Conservation (phyloP, 2,888 invertebrate species). For the Oscheius sp. region DNA sequence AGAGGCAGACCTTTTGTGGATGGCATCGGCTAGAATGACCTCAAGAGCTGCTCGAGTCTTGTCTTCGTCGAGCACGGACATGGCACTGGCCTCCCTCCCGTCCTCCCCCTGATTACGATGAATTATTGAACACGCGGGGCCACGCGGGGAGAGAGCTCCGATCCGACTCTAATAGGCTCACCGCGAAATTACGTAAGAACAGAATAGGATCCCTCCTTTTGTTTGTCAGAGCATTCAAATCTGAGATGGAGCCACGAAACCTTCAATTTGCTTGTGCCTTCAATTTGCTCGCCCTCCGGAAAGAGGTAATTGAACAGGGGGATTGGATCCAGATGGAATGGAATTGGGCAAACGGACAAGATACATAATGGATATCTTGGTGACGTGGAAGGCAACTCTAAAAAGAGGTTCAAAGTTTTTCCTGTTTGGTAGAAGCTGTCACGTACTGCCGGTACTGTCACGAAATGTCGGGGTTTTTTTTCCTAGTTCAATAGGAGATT, state of each 20-base stretch:
- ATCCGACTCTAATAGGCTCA: constrained; percentile 32
- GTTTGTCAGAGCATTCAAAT: not conserved
- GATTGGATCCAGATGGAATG: too few relatives aligned
- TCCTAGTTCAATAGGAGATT: too few relatives aligned
- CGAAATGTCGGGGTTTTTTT: too few relatives aligned
- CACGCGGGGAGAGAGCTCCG: constrained; percentile 20
- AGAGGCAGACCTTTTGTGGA: constrained; percentile 24
- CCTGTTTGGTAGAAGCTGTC: too few relatives aligned
- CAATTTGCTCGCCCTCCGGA: not conserved
- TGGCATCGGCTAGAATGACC: constrained; percentile 28
- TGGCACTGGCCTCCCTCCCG: constrained; percentile 25
- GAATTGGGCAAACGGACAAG: too few relatives aligned
- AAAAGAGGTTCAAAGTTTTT: too few relatives aligned
- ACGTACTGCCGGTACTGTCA: too few relatives aligned
- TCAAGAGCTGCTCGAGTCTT: constrained; percentile 31
- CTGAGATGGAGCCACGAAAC: too few relatives aligned
- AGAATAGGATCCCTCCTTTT: not conserved
- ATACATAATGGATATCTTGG: too few relatives aligned
- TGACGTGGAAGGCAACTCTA: too few relatives aligned
- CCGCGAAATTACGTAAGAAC: constrained; percentile 16
- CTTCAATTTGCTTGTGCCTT: constrained; percentile 7
- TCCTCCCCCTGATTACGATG: constrained; percentile 33
- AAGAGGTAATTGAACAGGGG: too few relatives aligned
- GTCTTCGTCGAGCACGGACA: constrained; percentile 34
- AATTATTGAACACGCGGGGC: constrained; percentile 34